phyloP scores from a whole-genome alignment of 2,888 invertebrate genomes.

The Lordiphosa fenestrarum region DNA sequence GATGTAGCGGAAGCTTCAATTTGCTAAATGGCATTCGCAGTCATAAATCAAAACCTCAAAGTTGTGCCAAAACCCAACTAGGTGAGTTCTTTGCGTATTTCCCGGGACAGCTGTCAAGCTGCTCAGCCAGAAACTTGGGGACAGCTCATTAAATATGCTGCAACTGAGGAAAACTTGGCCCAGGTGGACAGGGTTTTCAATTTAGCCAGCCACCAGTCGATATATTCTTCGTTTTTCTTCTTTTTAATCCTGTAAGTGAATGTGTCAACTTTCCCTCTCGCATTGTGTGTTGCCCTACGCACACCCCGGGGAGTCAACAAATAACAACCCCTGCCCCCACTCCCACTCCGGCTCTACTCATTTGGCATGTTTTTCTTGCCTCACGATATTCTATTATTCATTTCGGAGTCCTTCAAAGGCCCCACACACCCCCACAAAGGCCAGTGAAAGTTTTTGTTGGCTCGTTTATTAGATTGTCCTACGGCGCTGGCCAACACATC shows the following conservation, averaged over 20 bases:
- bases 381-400: slow-evolving; percentile 70
- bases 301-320: slow-evolving; percentile 62
- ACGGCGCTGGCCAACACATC: slow-evolving; percentile 51
- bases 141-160: slow-evolving; percentile 55
- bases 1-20: slow-evolving; percentile 43
- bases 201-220: slow-evolving; percentile 31
- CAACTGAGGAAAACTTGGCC: slow-evolving; percentile 11
- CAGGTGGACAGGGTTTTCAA: slow-evolving; percentile 38
- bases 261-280: slow-evolving; percentile 65
- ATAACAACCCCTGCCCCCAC: slow-evolving; percentile 33
- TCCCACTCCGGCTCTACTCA: slow-evolving; percentile 43
- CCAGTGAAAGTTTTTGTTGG: slow-evolving; percentile 51
- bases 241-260: slow-evolving; percentile 71
- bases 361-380: slow-evolving; percentile 59
- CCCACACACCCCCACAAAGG: slow-evolving; percentile 44
- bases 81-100: slow-evolving; percentile 21
- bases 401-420: slow-evolving; percentile 65
- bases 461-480: slow-evolving; percentile 68
- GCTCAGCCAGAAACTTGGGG: slow-evolving; percentile 54
- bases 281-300: slow-evolving; percentile 49
- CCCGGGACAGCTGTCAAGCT: slow-evolving; percentile 54
- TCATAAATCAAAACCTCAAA: slow-evolving; percentile 60
- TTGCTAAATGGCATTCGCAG: slow-evolving; percentile 55
- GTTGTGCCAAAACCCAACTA: slow-evolving; percentile 17
- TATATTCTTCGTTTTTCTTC: slow-evolving; percentile 19